Base-by-base conservation (phyloP, 2,113 vertebrate genomes). In the Anarrhichthys ocellatus region DNA sequence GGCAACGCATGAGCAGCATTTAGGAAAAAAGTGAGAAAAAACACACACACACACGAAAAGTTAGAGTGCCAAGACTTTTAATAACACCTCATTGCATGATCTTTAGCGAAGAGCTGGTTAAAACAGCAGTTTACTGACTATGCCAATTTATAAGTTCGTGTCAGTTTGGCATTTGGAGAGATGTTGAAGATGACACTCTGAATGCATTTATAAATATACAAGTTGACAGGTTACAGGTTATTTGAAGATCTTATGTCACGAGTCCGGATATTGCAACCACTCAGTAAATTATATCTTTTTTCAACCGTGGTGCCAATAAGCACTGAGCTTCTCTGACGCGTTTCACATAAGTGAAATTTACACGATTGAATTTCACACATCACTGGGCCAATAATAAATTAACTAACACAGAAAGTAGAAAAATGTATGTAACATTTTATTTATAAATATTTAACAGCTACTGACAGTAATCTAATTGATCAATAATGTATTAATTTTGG, bases 291-390 rank as follows among this genome's bases (percentile, higher is more conserved):
- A 9, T 20, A 5, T 67, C 5, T 38, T 40, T 38, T 40, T 70
- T 48, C 2, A 38, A 42, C 52, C 34, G 20, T 22, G 27, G 27
- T 44, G 46, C 18, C 18, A 44, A 24, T 44, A 78, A 13, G 27
- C 22, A 63, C 44, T 29, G n/a, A n/a, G 32, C 17, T 29, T 24
- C 50, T 34, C 50, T 58, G 36, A 54, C 13, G 24, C 11, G 58
- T 76, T 76, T 61, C n/a, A 7, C 58, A 32, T 76, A 10, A 77
- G 52, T 54, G 62, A 50, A 62, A 38, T 69, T 73, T 72, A 72
- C 9, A 69, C 2, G 34, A 70, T 75, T 20, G 27, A 54, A 48
- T 68, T 74, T 72, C 36, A 72, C 40, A 62, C 58, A 44, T 61
- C 61, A 38, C n/a, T 66, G 42, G 18, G 58, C 52, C 29, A 59